Conservation (phyloP, 1,140 invertebrate genomes). For the Zaprionus ghesquierei region DNA sequence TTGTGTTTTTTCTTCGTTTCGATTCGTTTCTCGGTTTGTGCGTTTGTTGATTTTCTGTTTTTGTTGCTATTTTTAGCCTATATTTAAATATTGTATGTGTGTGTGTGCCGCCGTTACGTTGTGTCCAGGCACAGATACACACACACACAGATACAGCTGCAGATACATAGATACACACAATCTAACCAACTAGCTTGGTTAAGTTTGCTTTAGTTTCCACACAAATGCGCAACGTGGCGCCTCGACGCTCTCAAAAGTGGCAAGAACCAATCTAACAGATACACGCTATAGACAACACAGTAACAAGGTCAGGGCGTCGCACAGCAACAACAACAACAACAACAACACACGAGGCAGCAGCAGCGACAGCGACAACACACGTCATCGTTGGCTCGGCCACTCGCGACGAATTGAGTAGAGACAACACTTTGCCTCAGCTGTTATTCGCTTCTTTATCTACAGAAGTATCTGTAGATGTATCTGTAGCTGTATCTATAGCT, state of each 20-base stretch:
- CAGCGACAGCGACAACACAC: conserved; percentile 41
- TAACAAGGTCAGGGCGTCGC: conserved; percentile 74
- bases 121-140: neutral
- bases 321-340: conserved; percentile 29
- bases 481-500: neutral
- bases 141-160: neutral
- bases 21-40: conserved; percentile 21
- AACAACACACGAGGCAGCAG: conserved; percentile 10
- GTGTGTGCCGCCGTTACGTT: conserved; percentile 48
- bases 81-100: conserved; percentile 34
- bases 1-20: conserved; percentile 33
- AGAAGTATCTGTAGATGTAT: neutral
- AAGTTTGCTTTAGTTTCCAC: neutral
- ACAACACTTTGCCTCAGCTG: conserved; percentile 16
- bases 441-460: neutral
- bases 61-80: conserved; percentile 62
- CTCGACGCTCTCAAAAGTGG: conserved; percentile 26
- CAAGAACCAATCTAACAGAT: conserved; percentile 33
- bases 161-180: conserved; percentile 17
- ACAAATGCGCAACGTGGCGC: conserved; percentile 26
- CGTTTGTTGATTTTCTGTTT: conserved; percentile 24
- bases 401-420: conserved; percentile 10
- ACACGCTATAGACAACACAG: conserved; percentile 33
- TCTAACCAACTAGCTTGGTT: conserved; percentile 32
- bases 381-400: conserved; percentile 53